Evolutionary conservation across 2,113 vertebrate species (phyloP).

Genomic region (Platichthys flesus): DNA sequence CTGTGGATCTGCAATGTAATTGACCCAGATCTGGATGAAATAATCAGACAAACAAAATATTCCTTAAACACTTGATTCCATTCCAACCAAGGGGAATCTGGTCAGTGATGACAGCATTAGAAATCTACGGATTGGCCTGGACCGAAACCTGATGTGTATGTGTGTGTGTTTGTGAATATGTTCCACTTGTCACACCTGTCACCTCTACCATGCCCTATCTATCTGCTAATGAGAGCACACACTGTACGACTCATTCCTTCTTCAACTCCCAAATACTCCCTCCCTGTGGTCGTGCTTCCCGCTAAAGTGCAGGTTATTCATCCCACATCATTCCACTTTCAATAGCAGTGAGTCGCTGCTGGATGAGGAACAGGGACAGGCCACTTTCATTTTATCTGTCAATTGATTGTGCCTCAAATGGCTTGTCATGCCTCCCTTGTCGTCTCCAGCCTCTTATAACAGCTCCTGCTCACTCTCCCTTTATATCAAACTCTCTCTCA

Average conservation of each 20-base stretch:
- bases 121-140: not conserved
- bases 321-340: constrained; percentile 23
- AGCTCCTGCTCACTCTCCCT: constrained; percentile 26
- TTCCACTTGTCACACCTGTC: constrained; percentile 26
- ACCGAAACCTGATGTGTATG: not conserved
- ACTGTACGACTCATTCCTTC: not conserved
- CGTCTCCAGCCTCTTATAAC: not conserved
- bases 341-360: constrained; percentile 14
- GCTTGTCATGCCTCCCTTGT: constrained; percentile 32
- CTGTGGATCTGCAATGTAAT: constrained; percentile 9
- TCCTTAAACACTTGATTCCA: constrained; percentile 12
- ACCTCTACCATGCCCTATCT: constrained; percentile 6
- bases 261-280: constrained; percentile 3
- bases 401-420: constrained; percentile 38
- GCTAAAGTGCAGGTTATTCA: constrained; percentile 19
- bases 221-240: constrained; percentile 39
- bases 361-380: constrained; percentile 15
- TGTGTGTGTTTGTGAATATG: not conserved
- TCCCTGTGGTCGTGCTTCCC: not conserved
- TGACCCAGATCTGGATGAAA: constrained; percentile 37
- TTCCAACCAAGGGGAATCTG: not conserved
- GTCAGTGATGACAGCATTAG: constrained; percentile 9
- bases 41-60: constrained; percentile 27
- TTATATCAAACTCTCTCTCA: constrained; percentile 33
- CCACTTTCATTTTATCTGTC: constrained; percentile 46